Evolutionary conservation across 2,888 invertebrate genomes (phyloP).

Genomic region (Eristalinus aeneus): DNA sequence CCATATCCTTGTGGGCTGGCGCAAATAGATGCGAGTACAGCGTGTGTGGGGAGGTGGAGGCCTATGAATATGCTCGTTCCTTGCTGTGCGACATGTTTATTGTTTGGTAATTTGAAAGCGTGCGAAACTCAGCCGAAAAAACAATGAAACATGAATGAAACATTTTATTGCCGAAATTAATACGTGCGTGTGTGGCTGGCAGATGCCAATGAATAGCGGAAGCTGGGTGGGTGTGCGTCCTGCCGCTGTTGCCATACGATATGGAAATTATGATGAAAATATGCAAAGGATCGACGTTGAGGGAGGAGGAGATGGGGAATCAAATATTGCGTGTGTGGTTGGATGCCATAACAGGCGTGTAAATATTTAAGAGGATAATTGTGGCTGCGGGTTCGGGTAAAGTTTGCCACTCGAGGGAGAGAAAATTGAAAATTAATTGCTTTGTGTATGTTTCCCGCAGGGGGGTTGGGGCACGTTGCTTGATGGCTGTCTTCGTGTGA

Average conservation of each 20-base stretch:
- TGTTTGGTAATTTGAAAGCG: constrained; percentile 69
- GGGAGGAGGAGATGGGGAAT: constrained; percentile 26
- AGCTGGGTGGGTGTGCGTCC: constrained; percentile 4
- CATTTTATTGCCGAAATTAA: constrained; percentile 65
- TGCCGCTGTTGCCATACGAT: constrained; percentile 43
- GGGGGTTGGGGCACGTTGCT: constrained; percentile 10
- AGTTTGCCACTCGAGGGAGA: constrained; percentile 20
- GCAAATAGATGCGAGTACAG: not conserved
- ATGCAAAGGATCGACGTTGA: constrained; percentile 18
- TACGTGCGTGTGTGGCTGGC: constrained; percentile 31
- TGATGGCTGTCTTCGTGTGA: constrained; percentile 20
- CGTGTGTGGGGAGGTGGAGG: not conserved
- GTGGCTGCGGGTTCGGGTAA: constrained; percentile 35
- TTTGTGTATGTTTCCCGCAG: constrained; percentile 39
- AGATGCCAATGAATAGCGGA: constrained; percentile 33
- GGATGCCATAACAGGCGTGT: constrained; percentile 57
- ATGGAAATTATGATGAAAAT: constrained; percentile 45
- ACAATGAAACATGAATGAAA: constrained; percentile 52
- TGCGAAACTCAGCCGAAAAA: constrained; percentile 48
- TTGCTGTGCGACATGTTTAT: constrained; percentile 65
- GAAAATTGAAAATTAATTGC: constrained; percentile 70
- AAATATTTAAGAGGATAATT: constrained; percentile 70
- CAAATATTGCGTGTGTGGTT: constrained; percentile 25
- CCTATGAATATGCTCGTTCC: constrained; percentile 45
- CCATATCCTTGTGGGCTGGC: constrained; percentile 9